phyloP scores from a whole-genome alignment of 23 tunicate species.

The Trididemnum clinides region DNA sequence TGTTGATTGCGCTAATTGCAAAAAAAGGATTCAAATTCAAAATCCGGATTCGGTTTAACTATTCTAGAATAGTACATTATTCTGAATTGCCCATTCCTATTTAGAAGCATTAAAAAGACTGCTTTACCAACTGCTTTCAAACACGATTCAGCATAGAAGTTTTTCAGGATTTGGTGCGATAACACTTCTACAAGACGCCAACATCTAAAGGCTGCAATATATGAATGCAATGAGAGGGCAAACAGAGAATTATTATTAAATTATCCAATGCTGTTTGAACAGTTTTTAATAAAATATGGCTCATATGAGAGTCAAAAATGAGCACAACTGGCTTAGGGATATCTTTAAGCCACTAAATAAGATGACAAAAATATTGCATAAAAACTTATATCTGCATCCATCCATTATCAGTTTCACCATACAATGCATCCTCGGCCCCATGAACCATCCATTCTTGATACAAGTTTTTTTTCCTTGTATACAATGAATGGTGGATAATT shows the following conservation, averaged over 20 bases:
- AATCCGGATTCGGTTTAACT: no score
- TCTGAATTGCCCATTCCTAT: no score
- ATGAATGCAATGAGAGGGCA: not conserved
- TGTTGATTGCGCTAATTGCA: no score
- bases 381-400: not conserved
- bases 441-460: not conserved
- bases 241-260: not conserved
- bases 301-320: not conserved
- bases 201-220: not conserved
- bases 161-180: not conserved
- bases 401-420: constrained; percentile 1
- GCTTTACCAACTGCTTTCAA: not conserved
- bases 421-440: not conserved
- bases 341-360: constrained; percentile 4
- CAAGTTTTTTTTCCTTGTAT: not conserved
- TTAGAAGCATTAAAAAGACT: not conserved
- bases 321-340: not conserved
- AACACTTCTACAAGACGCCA: not conserved
- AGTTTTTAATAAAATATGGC: not conserved
- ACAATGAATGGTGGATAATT: not conserved
- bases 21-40: no score
- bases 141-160: not conserved
- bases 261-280: not conserved
- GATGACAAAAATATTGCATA: not conserved
- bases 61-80: no score